Evolutionary conservation across 2,797 vertebrate species (phyloP).

Genomic region (Salmo trutta): DNA sequence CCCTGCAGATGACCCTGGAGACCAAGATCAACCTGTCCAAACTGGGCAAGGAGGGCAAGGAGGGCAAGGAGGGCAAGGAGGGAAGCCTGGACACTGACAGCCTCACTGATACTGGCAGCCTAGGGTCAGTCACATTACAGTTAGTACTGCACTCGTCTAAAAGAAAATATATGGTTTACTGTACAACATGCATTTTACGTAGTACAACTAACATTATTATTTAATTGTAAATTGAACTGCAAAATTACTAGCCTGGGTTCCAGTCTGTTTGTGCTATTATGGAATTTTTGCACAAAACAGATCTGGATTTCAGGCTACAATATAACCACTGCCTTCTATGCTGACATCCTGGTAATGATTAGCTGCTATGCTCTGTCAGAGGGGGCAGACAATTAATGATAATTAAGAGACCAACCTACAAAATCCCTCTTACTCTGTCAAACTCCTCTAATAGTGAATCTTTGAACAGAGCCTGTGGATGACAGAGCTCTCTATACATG

Average conservation of each 20-base stretch:
- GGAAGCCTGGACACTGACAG: conserved; percentile 62
- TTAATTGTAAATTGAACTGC: too few species aligned
- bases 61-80: conserved; percentile 89
- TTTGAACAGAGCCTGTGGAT: not conserved
- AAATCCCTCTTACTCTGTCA: not conserved
- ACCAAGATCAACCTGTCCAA: conserved; percentile 91
- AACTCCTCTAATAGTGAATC: not conserved
- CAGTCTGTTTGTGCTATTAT: not conserved
- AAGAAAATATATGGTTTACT: not conserved
- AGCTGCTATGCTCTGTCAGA: not conserved
- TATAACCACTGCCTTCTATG: not conserved
- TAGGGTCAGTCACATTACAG: conserved; percentile 66
- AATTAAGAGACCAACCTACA: not conserved
- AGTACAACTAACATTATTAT: too few species aligned
- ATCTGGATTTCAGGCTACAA: not conserved
- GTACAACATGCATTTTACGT: not conserved
- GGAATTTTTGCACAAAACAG: not conserved
- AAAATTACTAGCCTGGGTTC: not conserved
- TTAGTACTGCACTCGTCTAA: not conserved
- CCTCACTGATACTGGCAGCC: conserved; percentile 48
- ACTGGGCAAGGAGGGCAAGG: conserved; percentile 89
- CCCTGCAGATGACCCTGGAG: conserved; percentile 89
- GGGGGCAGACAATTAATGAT: not conserved
- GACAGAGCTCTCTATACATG: too few species aligned
- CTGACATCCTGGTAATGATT: not conserved